These are phyloP conservation scores for Periphyllus acericola DNA, from an alignment of 2,888 invertebrate species.

Conservation along the genomic window DNA sequence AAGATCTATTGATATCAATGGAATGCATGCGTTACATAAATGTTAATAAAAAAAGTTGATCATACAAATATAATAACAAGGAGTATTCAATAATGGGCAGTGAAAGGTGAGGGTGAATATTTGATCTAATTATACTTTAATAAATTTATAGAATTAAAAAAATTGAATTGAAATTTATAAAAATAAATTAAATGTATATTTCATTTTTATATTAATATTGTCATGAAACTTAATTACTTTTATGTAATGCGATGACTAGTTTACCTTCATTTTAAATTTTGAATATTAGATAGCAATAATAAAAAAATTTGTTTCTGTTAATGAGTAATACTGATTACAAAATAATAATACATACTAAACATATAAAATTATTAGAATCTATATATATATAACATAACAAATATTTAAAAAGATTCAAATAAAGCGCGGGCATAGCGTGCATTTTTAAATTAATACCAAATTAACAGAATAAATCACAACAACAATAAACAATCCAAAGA, in stretches of 20 bases:
- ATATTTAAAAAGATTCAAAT: constrained; percentile 54
- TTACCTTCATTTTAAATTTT: constrained; percentile 17
- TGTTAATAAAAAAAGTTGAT: constrained; percentile 29
- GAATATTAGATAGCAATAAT: background rate
- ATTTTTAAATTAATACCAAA: constrained; percentile 37
- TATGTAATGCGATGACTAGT: background rate
- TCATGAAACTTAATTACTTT: constrained; percentile 20
- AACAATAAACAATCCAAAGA: constrained; percentile 31
- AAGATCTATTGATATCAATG: constrained; percentile 29
- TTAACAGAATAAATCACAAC: constrained; percentile 48
- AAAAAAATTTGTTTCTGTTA: constrained; percentile 5
- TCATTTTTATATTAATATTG: constrained; percentile 23
- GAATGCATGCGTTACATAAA: constrained; percentile 52
- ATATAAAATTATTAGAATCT: constrained; percentile 59
- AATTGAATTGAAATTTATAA: constrained; percentile 43
- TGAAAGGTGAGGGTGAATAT: constrained; percentile 46
- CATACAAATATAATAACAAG: constrained; percentile 61
- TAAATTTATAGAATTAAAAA: constrained; percentile 26
- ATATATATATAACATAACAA: constrained; percentile 58
- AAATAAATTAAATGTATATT: constrained; percentile 50
- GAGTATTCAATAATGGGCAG: constrained; percentile 54
- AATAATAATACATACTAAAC: constrained; percentile 57
- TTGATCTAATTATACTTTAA: constrained; percentile 48
- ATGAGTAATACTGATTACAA: constrained; percentile 41
- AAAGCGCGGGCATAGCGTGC: constrained; percentile 47